phyloP scores from a whole-genome alignment of 2,797 vertebrate genomes.

The Tokudaia tokunoshimensis region DNA sequence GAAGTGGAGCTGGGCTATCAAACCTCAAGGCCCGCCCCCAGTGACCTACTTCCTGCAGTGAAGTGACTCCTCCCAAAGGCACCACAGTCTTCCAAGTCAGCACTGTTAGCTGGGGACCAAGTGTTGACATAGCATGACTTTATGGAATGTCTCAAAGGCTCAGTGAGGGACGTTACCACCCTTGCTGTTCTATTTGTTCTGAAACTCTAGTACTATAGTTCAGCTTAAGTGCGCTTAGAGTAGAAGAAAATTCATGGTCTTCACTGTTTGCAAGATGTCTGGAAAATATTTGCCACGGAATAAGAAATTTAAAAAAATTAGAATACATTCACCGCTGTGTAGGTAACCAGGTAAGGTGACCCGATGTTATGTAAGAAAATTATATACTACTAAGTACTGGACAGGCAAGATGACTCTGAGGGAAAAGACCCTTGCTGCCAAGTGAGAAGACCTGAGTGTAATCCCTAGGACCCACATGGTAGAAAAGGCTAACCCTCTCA shows the following conservation, averaged over 20 bases:
- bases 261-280: slow-evolving; percentile 23
- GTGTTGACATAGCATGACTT: not conserved
- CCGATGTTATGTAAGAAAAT: not conserved
- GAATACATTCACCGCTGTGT: not conserved
- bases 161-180: not conserved
- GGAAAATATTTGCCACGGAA: slow-evolving; percentile 52
- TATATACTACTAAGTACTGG: not conserved
- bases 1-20: not conserved
- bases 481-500: not conserved
- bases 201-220: not conserved
- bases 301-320: not conserved
- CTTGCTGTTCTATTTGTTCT: not conserved
- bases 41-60: not conserved
- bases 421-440: not conserved
- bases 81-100: not conserved
- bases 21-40: not conserved
- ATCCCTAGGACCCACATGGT: not conserved
- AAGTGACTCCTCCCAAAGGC: not conserved
- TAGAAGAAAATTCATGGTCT: slow-evolving; percentile 19
- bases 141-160: not conserved
- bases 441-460: not conserved
- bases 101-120: not conserved
- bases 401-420: not conserved
- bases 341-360: not conserved
- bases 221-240: not conserved